Evolutionary conservation across 35 echinoderm and acorn worm genomes (phyloP), one percentile per base, ranked within the genome.

Genomic region (Ophiothrix spiculata): DNA sequence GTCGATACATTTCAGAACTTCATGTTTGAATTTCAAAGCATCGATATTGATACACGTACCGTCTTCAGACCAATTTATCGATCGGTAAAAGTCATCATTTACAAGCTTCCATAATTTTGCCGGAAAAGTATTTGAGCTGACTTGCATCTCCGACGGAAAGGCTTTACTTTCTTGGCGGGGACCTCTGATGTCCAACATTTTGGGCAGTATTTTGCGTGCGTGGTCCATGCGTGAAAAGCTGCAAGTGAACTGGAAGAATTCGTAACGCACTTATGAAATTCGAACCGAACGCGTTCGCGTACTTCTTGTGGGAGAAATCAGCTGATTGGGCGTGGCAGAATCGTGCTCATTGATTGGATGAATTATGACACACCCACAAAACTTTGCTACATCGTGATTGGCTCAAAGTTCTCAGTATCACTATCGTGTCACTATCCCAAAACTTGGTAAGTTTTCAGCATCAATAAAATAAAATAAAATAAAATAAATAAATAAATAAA

Each of bases 101-200:
- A 93, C 92, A 23, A 99, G 74, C 63, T 94, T 94, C 96, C 96
- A 99, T n/a, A 99, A 77, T 41, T 99, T 99, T 77, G 86, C 92
- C 31, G 96, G 96, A 89, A 99, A 99, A 8, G 92, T 94, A 74
- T 94, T 99, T 17, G 87, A 88, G 63, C 90, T 97, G 14, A 90
- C 45, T 33, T 84, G 87, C 32, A 6, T 2, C 17, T 2, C 8
- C 3, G 60, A 28, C 29, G 60, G 60, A 69, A 12, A 69, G 17
- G 3, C 10, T 25, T 25, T 25, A 28, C 25, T 69, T 15, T 4
- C 60, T 69, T 69, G 60, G 23, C 29, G 8, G 29, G 29, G 4
- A 15, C 29, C 23, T 69, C 29, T 54, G 21, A 88, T 15, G 17
- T 25, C 16, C 60, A 69, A 28, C 25, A 25, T 69, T n/a, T 15